Conservation (phyloP, 2,797 vertebrate species). For the Xerus rutilus region DNA sequence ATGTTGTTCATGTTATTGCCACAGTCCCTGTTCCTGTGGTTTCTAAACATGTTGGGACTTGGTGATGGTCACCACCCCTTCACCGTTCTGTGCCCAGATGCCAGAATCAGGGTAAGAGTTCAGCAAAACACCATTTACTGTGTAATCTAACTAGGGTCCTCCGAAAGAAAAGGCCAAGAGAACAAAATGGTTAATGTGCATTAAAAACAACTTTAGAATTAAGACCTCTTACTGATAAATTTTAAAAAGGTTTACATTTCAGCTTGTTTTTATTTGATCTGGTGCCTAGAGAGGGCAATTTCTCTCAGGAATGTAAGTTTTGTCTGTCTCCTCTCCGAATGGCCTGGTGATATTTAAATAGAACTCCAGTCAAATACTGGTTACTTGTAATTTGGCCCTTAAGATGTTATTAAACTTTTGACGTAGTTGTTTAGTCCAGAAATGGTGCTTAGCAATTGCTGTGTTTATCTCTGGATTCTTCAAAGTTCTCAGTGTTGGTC, state of each 20-base stretch:
- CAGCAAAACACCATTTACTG: background rate
- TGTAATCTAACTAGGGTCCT: too few species aligned
- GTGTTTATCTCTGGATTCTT: background rate
- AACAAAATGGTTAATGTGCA: background rate
- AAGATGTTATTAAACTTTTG: background rate
- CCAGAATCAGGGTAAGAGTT: background rate
- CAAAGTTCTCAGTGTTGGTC: background rate
- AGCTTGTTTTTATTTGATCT: background rate
- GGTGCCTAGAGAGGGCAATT: background rate
- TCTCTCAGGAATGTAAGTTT: background rate
- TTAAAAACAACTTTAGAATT: background rate
- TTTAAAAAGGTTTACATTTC: background rate
- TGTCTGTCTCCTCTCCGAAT: background rate
- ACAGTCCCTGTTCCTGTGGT: background rate
- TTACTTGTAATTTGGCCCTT: background rate
- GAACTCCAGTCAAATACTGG: background rate
- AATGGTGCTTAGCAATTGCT: background rate
- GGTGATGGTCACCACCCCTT: background rate
- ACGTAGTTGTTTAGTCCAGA: background rate
- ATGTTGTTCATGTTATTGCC: background rate
- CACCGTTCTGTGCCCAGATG: background rate
- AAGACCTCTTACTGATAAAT: background rate
- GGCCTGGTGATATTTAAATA: background rate
- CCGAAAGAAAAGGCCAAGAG: background rate
- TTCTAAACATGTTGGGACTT: background rate